These are phyloP conservation scores for Syrista parreyssii DNA, from an alignment of 2,888 invertebrate genomes.

Conservation along the genomic window DNA sequence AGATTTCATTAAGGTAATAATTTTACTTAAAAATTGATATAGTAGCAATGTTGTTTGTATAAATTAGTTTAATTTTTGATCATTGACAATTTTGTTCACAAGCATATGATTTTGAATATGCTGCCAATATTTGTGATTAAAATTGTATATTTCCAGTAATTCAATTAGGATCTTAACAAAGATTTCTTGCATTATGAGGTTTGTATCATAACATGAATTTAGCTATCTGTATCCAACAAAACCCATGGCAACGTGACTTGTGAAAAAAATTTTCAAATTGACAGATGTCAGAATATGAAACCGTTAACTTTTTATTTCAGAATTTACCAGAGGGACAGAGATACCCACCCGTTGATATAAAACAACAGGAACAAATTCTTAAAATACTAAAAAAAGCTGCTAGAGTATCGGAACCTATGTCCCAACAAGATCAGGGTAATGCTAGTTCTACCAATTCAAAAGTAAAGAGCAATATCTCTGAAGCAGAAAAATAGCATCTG, in stretches of 20 bases:
- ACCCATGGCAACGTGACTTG: not conserved
- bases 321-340: not conserved
- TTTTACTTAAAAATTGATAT: no score
- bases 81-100: no score
- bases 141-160: no score
- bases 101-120: no score
- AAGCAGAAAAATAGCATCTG: slow-evolving; percentile 36
- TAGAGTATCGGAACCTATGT: slow-evolving; percentile 64
- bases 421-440: not conserved
- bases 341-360: slow-evolving; percentile 23
- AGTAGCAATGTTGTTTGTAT: no score
- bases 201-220: no score
- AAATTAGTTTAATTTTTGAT: no score
- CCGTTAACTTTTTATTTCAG: slow-evolving; percentile 10
- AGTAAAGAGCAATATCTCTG: not conserved
- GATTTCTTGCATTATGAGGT: no score
- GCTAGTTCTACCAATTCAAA: not conserved
- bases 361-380: slow-evolving; percentile 57
- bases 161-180: no score
- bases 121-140: no score
- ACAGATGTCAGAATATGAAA: not conserved
- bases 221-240: no score
- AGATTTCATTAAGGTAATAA: not conserved
- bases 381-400: slow-evolving; percentile 68
- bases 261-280: not conserved